These are phyloP conservation scores for Pedicia rivosa DNA, from an alignment of 2,888 invertebrate genomes.

Conservation along the genomic window DNA sequence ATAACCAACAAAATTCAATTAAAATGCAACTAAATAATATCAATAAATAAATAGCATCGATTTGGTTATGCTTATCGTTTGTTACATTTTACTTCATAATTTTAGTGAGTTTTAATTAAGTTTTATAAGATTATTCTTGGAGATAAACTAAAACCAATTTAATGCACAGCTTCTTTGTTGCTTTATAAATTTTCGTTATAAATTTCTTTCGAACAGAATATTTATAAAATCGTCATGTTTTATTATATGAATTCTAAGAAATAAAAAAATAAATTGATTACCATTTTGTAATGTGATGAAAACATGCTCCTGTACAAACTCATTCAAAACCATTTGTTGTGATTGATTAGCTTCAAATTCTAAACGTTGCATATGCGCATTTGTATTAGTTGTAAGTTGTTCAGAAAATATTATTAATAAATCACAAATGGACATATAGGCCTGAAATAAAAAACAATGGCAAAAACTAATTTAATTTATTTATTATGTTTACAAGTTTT, in stretches of 20 bases:
- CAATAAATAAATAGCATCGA: background rate
- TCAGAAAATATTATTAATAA: conserved; percentile 84
- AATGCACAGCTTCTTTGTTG: too few species aligned
- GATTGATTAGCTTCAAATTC: conserved; percentile 66
- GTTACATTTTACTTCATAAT: too few species aligned
- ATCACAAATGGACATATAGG: conserved; percentile 93
- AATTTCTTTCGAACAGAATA: too few species aligned
- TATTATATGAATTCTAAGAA: too few species aligned
- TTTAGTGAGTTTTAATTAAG: too few species aligned
- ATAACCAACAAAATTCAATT: background rate
- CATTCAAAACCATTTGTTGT: conserved; percentile 69
- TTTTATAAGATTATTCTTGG: too few species aligned
- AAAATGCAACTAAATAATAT: background rate
- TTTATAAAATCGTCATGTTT: too few species aligned
- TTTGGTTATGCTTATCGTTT: too few species aligned
- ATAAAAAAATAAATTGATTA: conserved; percentile 22
- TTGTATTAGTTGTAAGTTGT: conserved; percentile 42
- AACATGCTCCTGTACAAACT: conserved; percentile 84
- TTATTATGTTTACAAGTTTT: too few species aligned
- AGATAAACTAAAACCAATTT: too few species aligned
- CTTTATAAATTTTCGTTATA: too few species aligned
- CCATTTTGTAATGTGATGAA: conserved; percentile 87
- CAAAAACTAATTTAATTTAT: too few species aligned
- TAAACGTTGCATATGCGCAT: conserved; percentile 37
- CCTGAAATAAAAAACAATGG: conserved; percentile 33